These are phyloP conservation scores for Chromoteleia sp. DNA, from an alignment of 2,888 invertebrate genomes.

Conservation along the genomic window DNA sequence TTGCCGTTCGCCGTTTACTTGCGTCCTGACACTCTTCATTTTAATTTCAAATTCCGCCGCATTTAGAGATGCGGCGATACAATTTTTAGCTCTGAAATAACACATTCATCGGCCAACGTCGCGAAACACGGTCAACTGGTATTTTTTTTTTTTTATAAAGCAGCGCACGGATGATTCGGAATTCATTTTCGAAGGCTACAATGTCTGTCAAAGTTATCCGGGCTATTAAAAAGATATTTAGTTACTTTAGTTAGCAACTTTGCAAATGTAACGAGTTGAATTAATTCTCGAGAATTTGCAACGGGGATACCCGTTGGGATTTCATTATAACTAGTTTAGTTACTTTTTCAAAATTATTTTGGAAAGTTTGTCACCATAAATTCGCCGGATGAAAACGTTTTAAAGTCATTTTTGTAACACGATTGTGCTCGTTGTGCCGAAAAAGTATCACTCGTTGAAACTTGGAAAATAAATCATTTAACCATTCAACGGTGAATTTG, in stretches of 20 bases:
- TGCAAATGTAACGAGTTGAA: slow-evolving; percentile 16
- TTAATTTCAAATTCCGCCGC: slow-evolving; percentile 21
- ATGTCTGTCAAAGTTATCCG: background rate
- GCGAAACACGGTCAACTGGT: slow-evolving; percentile 3
- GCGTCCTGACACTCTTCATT: slow-evolving; percentile 26
- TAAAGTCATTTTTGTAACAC: no score
- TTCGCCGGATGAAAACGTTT: no score
- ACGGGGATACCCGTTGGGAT: background rate
- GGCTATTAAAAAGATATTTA: slow-evolving; percentile 26
- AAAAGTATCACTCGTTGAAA: no score
- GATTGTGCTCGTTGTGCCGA: no score
- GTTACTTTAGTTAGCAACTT: slow-evolving; percentile 30
- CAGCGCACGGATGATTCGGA: background rate
- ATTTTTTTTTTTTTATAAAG: no score
- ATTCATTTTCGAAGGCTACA: slow-evolving; percentile 17
- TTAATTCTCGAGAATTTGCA: slow-evolving; percentile 37
- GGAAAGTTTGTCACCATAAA: slow-evolving; percentile 7
- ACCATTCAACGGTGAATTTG: no score
- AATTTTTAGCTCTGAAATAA: slow-evolving; percentile 15
- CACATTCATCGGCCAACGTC: background rate
- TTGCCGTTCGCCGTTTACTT: slow-evolving; percentile 21
- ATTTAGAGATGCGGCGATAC: slow-evolving; percentile 17
- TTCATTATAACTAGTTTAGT: slow-evolving; percentile 27
- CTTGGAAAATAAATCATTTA: no score
- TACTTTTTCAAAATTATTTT: slow-evolving; percentile 19